phyloP scores from a whole-genome alignment of 2,888 invertebrate species.

The Strigamia maritima region DNA sequence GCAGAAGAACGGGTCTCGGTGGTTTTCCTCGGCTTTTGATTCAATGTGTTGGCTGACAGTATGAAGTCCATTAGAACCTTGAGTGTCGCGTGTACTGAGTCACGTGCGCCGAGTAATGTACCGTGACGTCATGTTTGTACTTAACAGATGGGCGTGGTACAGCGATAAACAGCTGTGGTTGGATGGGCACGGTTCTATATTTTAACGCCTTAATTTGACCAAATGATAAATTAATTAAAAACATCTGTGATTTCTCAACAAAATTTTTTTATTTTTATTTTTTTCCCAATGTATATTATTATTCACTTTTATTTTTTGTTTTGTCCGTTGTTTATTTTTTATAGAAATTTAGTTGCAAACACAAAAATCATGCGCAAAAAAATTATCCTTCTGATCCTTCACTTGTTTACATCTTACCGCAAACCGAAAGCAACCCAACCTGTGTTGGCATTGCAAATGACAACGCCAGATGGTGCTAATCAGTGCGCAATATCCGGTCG shows the following conservation, averaged over 20 bases:
- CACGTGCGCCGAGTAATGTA: conserved; percentile 23
- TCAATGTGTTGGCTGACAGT: background rate
- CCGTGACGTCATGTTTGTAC: conserved; percentile 8
- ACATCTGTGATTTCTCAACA: no score
- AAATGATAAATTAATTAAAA: no score
- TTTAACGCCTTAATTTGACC: background rate
- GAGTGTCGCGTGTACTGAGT: conserved; percentile 10
- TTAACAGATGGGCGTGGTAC: background rate
- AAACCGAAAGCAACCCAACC: background rate
- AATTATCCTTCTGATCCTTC: background rate
- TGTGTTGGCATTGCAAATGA: background rate
- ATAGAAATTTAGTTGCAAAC: no score
- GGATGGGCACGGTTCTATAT: background rate
- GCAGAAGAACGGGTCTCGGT: background rate
- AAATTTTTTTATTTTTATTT: no score
- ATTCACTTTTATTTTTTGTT: no score
- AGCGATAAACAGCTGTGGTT: background rate
- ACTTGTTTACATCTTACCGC: background rate
- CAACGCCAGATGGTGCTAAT: conserved; percentile 14
- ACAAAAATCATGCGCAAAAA: no score
- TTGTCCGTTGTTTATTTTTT: no score
- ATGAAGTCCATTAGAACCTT: conserved; percentile 4
- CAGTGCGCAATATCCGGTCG: conserved; percentile 24
- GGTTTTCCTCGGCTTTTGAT: background rate
- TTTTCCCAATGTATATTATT: no score